Conservation (phyloP, 2,888 invertebrate species). For the Dasypogon diadema region DNA sequence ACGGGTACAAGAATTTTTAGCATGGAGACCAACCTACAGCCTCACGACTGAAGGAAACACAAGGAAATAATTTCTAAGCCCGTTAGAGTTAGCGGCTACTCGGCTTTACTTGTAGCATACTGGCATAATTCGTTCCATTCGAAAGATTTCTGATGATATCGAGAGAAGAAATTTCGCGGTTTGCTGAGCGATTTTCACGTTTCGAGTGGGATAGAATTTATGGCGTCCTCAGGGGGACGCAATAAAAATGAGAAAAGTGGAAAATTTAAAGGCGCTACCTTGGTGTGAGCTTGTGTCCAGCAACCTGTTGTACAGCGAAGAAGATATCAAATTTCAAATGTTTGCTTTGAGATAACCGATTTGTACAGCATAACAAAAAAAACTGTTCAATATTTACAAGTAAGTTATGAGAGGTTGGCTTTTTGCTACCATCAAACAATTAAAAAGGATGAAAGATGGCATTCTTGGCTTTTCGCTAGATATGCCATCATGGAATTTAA, state of each 20-base stretch:
- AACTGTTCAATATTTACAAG: too few species aligned
- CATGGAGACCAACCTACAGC: neutral
- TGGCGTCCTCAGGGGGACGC: slow-evolving; percentile 26
- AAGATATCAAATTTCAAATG: too few species aligned
- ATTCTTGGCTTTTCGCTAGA: too few species aligned
- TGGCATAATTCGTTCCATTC: slow-evolving; percentile 46
- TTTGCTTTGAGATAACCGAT: too few species aligned
- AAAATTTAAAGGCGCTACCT: too few species aligned
- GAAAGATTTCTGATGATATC: slow-evolving; percentile 42
- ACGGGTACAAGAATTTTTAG: slow-evolving; percentile 15
- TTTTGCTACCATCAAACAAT: too few species aligned
- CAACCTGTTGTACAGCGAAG: too few species aligned
- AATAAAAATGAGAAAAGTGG: neutral
- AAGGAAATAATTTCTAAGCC: slow-evolving; percentile 24
- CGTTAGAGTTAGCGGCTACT: slow-evolving; percentile 43
- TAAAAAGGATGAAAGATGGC: too few species aligned
- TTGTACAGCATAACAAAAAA: too few species aligned
- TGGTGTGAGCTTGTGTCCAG: too few species aligned
- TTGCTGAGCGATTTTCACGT: neutral
- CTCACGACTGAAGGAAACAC: neutral
- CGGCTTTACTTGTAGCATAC: slow-evolving; percentile 40
- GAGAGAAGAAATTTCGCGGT: slow-evolving; percentile 38
- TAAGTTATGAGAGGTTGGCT: too few species aligned
- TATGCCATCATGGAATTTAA: too few species aligned
- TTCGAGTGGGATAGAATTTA: slow-evolving; percentile 34